Percentiles rank a stretch among this genome's conserved stretches.
phyloP scores from a whole-genome alignment of 1,140 invertebrate genomes.

The Drosophila bocqueti region DNA sequence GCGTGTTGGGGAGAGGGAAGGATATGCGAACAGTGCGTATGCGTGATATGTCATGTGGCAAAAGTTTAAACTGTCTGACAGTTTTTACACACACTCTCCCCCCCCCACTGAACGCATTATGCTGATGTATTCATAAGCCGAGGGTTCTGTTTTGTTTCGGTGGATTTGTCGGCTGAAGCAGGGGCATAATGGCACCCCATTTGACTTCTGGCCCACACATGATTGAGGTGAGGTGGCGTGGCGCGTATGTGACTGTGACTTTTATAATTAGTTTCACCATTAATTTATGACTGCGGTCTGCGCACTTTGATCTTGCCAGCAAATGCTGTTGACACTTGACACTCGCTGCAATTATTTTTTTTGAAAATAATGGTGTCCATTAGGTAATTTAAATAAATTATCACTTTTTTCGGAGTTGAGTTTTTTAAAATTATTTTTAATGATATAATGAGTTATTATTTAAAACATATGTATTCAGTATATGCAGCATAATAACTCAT shows the following conservation, averaged over 20 bases:
- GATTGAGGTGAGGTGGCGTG: conserved; percentile 21
- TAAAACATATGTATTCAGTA: neutral
- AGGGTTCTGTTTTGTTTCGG: conserved; percentile 16
- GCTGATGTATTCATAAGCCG: conserved; percentile 30
- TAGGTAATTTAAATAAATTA: conserved; percentile 15
- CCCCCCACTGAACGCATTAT: neutral
- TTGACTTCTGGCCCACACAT: conserved; percentile 35
- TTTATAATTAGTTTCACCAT: conserved; percentile 51
- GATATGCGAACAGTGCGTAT: conserved; percentile 32
- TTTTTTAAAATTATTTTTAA: neutral
- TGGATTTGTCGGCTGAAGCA: conserved; percentile 16
- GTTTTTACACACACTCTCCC: conserved; percentile 9
- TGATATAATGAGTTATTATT: neutral
- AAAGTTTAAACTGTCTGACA: conserved; percentile 46
- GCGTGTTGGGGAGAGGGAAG: conserved; percentile 2
- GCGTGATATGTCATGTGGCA: conserved; percentile 44
- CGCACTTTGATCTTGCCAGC: conserved; percentile 27
- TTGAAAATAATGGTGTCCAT: conserved; percentile 10
- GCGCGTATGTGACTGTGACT: conserved; percentile 13
- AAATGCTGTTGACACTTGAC: conserved; percentile 44
- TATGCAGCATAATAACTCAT: neutral
- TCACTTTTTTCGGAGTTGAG: neutral
- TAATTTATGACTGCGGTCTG: conserved; percentile 45
- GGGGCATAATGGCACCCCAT: conserved; percentile 31
- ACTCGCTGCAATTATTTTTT: neutral